phyloP scores from a whole-genome alignment of 2,797 vertebrate genomes.

The Pangasius mekongensis region DNA sequence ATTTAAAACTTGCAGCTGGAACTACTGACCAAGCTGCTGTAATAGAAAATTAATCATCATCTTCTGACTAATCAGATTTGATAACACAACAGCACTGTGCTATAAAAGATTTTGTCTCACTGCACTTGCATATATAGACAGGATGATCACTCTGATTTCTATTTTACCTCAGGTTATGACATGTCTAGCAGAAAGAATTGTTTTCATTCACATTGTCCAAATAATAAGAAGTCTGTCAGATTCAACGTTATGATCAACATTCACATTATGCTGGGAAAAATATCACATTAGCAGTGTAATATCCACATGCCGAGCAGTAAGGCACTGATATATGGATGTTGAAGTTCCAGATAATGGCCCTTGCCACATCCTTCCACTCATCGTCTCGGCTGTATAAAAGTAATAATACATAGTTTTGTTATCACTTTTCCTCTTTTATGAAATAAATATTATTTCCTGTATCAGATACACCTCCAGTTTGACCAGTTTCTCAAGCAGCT shows the following conservation, averaged over 20 bases:
- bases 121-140: neutral
- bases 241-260: neutral
- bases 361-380: slow-evolving; percentile 21
- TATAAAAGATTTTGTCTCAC: neutral
- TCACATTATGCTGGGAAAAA: neutral
- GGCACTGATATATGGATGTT: neutral
- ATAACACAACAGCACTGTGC: neutral
- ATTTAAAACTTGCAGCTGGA: neutral
- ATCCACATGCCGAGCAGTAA: neutral
- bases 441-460: neutral
- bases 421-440: slow-evolving; percentile 1
- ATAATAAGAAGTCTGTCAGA: neutral
- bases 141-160: neutral
- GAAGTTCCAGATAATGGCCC: slow-evolving; percentile 8
- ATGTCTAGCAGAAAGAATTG: neutral
- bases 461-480: neutral
- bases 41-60: neutral
- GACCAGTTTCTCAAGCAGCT: neutral
- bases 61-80: neutral
- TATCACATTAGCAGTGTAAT: neutral
- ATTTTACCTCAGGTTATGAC: neutral
- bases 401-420: slow-evolving; percentile 23
- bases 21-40: neutral
- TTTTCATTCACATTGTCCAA: neutral
- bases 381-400: slow-evolving; percentile 20